These are phyloP conservation scores for Discoglossus pictus DNA, from an alignment of 2,797 vertebrate species.

Conservation along the genomic window DNA sequence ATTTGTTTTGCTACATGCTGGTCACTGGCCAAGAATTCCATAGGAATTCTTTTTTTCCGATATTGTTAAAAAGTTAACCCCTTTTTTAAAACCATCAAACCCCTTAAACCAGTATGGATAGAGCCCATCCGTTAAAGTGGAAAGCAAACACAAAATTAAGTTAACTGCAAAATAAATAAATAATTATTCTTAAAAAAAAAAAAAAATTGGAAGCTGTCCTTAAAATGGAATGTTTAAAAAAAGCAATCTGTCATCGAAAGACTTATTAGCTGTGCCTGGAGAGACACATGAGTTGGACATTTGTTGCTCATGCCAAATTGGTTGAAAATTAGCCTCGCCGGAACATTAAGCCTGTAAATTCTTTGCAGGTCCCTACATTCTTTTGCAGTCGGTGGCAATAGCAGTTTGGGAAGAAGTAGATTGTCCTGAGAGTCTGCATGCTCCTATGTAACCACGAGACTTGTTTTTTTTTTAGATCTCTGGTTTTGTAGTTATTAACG, in stretches of 20 bases:
- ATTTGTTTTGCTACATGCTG: conserved; percentile 64
- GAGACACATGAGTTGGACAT: conserved; percentile 59
- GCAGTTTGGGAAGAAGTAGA: conserved; percentile 2
- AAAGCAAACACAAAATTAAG: conserved; percentile 40
- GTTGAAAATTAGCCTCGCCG: conserved; percentile 42
- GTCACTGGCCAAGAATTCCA: conserved; percentile 64
- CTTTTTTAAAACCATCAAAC: conserved; percentile 38
- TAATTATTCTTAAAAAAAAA: too few relatives aligned
- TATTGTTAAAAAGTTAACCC: conserved; percentile 68
- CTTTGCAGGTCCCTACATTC: conserved; percentile 25
- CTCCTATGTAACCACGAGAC: too few relatives aligned
- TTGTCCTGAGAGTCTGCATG: too few relatives aligned
- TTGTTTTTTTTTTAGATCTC: too few relatives aligned
- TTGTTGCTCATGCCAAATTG: conserved; percentile 53
- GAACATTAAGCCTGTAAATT: conserved; percentile 31
- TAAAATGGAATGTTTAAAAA: conserved; percentile 55
- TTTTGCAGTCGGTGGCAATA: conserved; percentile 21
- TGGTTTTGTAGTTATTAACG: too few relatives aligned
- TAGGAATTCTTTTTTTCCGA: conserved; percentile 70
- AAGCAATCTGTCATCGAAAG: conserved; percentile 52
- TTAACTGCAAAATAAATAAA: conserved; percentile 35
- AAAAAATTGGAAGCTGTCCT: conserved; percentile 49
- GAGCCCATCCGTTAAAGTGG: neutral
- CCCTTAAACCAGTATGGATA: neutral
- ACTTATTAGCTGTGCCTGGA: conserved; percentile 59